These are phyloP conservation scores for Stegophylla sp. DNA, from an alignment of 2,888 invertebrate genomes.

Conservation along the genomic window DNA sequence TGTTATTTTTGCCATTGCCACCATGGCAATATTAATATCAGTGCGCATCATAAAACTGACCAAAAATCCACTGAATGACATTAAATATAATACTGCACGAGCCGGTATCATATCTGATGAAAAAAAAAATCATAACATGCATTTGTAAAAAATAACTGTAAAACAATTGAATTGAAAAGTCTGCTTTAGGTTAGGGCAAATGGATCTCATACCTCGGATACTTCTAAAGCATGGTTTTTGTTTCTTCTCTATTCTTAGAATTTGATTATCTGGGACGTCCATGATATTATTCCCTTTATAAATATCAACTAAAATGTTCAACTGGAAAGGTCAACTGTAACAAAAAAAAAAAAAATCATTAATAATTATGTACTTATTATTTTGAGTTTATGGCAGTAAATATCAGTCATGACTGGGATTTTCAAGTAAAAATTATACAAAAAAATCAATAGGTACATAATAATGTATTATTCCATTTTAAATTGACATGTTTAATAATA, in stretches of 20 bases:
- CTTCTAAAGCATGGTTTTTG: slow-evolving; percentile 60
- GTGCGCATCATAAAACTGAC: slow-evolving; percentile 80
- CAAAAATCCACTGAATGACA: slow-evolving; percentile 76
- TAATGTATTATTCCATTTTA: too few relatives aligned
- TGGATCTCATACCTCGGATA: slow-evolving; percentile 59
- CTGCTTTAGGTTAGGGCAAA: not conserved
- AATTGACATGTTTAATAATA: too few relatives aligned
- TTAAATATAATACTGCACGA: slow-evolving; percentile 73
- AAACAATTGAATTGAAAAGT: not conserved
- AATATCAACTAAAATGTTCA: not conserved
- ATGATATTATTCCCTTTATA: slow-evolving; percentile 1
- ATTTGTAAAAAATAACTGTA: not conserved
- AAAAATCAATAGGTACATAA: too few relatives aligned
- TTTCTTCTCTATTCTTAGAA: slow-evolving; percentile 52
- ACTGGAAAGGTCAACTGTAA: slow-evolving; percentile 14
- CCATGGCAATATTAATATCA: slow-evolving; percentile 76
- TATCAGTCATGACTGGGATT: too few relatives aligned
- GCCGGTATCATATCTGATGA: slow-evolving; percentile 70
- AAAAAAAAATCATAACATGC: not conserved
- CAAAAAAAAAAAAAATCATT: too few relatives aligned
- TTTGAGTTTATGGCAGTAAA: too few relatives aligned
- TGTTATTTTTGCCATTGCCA: slow-evolving; percentile 71
- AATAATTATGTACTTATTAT: too few relatives aligned
- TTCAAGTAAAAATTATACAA: too few relatives aligned
- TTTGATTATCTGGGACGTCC: slow-evolving; percentile 37